Base-by-base conservation (phyloP, 2,888 invertebrate genomes). In the Eupithecia vulgata region DNA sequence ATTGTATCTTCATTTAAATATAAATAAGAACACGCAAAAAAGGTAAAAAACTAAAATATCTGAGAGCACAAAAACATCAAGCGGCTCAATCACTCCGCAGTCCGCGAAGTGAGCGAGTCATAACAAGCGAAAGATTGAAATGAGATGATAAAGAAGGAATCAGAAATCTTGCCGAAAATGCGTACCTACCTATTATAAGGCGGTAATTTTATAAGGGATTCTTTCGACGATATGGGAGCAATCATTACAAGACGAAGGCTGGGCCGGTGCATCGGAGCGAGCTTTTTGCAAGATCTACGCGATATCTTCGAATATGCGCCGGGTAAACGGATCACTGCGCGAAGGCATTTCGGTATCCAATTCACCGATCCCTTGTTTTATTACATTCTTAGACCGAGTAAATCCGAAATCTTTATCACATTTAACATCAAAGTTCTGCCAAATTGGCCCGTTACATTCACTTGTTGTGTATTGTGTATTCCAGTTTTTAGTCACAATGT, bases 171-270 rank as follows among this genome's bases (percentile, higher is more conserved):
- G 89, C 92, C 93, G 87, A 94, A 94, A 93, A 92, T 91, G 88
- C 88, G 87, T 86, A 88, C 88, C 84, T 87, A 88, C 88, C 87
- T 90, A 91, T 92, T 93, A 93, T 86, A 83, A 88, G 84, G 87
- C 91, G 92, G 93, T 93, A 90, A 93, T 94, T 91, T 91, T 90
- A 85, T 85, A 91, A 93, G 92, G 92, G 91, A 93, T 93, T 92
- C 90, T 83, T 85, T 78, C 81, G 86, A 90, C 88, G 93, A 94
- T 93, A 93, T 91, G 92, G 89, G 86, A 86, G 88, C 91, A 92
- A 91, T 94, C 90, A 93, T 93, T 93, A 92, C 88, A 82, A 82
- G 81, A 83, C 81, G 83, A 81, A 79, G 83, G 82, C 85, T 77
- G 66, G 76, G 84, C 83, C 84, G 81, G 85, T 88, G 87, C 88